Percentiles rank a stretch among this genome's conserved stretches.
These are phyloP conservation scores for Miichthys miiuy DNA, from an alignment of 2,797 vertebrate species.

Conservation along the genomic window DNA sequence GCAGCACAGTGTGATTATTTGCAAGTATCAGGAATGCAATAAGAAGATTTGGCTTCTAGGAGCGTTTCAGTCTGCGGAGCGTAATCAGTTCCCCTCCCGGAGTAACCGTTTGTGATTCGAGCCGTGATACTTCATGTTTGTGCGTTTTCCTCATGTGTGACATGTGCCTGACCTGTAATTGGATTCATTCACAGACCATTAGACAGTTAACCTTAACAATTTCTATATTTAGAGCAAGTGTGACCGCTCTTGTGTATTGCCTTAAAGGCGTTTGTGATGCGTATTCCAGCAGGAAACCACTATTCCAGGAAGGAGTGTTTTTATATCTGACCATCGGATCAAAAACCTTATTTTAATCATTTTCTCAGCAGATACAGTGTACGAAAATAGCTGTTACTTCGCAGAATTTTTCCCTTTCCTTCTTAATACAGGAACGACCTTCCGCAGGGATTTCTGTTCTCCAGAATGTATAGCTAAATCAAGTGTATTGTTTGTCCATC, in stretches of 20 bases:
- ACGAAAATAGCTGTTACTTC: background rate
- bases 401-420: constrained; percentile 14
- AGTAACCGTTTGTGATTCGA: constrained; percentile 28
- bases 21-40: constrained; percentile 75
- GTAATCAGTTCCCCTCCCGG: constrained; percentile 60
- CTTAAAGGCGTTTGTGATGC: background rate
- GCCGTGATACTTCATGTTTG: constrained; percentile 36
- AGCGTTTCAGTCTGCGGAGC: constrained; percentile 56
- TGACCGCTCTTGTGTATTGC: background rate
- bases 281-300: background rate
- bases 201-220: constrained; percentile 19
- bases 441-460: constrained; percentile 34
- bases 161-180: constrained; percentile 26
- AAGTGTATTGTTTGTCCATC: constrained; percentile 14
- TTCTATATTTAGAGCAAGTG: constrained; percentile 24
- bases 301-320: background rate
- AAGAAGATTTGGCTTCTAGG: constrained; percentile 75
- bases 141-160: constrained; percentile 45
- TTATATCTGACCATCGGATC: background rate
- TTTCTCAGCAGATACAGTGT: constrained; percentile 20
- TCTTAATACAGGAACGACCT: constrained; percentile 18
- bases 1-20: constrained; percentile 62
- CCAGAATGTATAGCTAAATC: background rate
- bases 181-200: constrained; percentile 23
- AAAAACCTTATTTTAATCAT: background rate